Evolutionary conservation across 2,888 invertebrate genomes (phyloP), one percentile per base, ranked within the genome.

Genomic region (Sipha maydis): DNA sequence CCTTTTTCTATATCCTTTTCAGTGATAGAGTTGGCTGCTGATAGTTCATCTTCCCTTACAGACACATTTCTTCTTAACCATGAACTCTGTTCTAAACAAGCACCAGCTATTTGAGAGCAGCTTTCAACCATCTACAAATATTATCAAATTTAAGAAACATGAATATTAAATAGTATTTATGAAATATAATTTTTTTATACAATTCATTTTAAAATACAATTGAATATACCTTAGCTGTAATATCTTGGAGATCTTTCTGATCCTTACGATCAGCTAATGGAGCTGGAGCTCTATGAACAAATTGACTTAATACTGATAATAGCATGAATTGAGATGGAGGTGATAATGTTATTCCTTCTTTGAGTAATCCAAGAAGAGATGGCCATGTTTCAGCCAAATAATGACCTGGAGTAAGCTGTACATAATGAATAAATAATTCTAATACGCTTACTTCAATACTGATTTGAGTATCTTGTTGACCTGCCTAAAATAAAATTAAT

Each of bases 31-130:
- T 93, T 85, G 92, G 91, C 91, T 67, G 91, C 91, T 28, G 92
- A 90, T 79, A 92, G 91, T 86, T 92, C 92, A 89, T 95, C 95
- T 91, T 95, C 95, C 89, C 95, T 94, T 1, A 97, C 97, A 80
- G 96, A 96, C 89, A 96, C 93, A 92, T 96, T 96, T 90, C 96
- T 93, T 90, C 96, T 92, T 83, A 97, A 92, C 97, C 97, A 98
- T 0, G 97, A 97, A 1, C 97, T 97, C 92, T 97, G 96, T 91
- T 97, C 97, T 90, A 97, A 93, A 91, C 96, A 96, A n/a, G 97
- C 95, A n/a, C 96, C 97, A 14, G 97, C 97, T 69, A 97, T 95
- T 92, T 94, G 94, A 9, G 96, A 96, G 89, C 96, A 94, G 8
- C 95, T 95, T 91, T 97, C 97, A 73, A 97, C 94, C 85, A 97